Percentiles rank a stretch among this genome's conserved stretches.
Evolutionary conservation across 2,888 invertebrate species (phyloP).

Genomic region (Notocelia uddmanniana): DNA sequence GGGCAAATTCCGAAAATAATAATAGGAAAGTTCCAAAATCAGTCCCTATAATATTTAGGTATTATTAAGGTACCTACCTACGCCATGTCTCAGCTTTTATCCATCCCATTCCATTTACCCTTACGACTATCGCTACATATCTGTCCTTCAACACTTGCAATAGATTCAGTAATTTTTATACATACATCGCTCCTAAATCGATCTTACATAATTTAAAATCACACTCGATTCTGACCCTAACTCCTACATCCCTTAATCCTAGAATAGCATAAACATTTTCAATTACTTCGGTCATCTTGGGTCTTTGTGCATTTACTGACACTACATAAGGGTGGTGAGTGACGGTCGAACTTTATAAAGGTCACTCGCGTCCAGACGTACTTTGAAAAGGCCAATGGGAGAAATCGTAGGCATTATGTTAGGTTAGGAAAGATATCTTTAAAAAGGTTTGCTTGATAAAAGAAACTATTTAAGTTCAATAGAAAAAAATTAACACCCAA

Average conservation of each 20-base stretch:
- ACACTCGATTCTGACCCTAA: not conserved
- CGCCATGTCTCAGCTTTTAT: not conserved
- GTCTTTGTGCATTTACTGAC: slow-evolving; percentile 3
- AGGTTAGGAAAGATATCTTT: slow-evolving; percentile 1
- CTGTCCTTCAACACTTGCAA: not conserved
- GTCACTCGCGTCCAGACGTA: slow-evolving; percentile 23
- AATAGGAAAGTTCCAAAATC: not conserved
- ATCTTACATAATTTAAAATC: not conserved
- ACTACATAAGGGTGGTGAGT: slow-evolving; percentile 36
- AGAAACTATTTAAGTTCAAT: not conserved
- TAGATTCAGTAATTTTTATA: not conserved
- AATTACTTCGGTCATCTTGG: not conserved
- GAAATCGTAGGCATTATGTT: slow-evolving; percentile 1
- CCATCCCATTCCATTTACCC: not conserved
- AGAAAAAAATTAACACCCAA: not conserved
- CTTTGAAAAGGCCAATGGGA: slow-evolving; percentile 38
- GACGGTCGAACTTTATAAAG: slow-evolving; percentile 39
- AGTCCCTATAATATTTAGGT: not conserved
- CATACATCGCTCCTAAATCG: not conserved
- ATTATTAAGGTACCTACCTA: not conserved
- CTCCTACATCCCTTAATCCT: not conserved
- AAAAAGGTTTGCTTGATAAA: too few relatives aligned
- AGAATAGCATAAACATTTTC: not conserved
- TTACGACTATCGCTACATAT: not conserved
- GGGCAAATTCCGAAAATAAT: not conserved